These are phyloP conservation scores for Oreocharis arfaki DNA, from an alignment of 2,113 vertebrate genomes.

Conservation along the genomic window DNA sequence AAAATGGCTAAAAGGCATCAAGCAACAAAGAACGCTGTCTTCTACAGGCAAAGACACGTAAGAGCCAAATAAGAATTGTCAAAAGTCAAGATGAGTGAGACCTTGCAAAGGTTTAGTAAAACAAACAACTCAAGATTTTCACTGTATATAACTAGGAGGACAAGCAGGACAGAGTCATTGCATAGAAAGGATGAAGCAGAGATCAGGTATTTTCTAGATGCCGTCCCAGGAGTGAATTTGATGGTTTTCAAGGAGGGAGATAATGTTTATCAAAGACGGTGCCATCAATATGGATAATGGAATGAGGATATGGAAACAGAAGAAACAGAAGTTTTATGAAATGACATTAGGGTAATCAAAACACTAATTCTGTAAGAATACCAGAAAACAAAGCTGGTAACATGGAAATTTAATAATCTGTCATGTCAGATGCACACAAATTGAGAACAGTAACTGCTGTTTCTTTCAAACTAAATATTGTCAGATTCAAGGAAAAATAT, in stretches of 20 bases:
- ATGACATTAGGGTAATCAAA: neutral
- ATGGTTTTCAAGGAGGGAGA: neutral
- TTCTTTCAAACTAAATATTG: neutral
- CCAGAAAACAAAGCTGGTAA: conserved; percentile 11
- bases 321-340: neutral
- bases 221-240: neutral
- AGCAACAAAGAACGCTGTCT: neutral
- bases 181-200: neutral
- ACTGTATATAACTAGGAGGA: neutral
- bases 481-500: neutral
- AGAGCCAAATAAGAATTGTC: neutral
- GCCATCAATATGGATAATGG: neutral
- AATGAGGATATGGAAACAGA: neutral
- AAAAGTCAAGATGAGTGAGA: neutral
- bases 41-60: neutral
- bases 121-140: neutral
- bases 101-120: neutral
- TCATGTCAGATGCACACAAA: neutral
- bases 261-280: neutral
- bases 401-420: neutral
- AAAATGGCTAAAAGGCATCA: neutral
- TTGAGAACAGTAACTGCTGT: neutral
- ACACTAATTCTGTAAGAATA: neutral
- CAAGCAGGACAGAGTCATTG: neutral
- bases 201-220: neutral